A percentile compares a stretch with the other conserved stretches of the same genome.
phyloP scores from a whole-genome alignment of 2,113 vertebrate species.

The Axis porcinus region DNA sequence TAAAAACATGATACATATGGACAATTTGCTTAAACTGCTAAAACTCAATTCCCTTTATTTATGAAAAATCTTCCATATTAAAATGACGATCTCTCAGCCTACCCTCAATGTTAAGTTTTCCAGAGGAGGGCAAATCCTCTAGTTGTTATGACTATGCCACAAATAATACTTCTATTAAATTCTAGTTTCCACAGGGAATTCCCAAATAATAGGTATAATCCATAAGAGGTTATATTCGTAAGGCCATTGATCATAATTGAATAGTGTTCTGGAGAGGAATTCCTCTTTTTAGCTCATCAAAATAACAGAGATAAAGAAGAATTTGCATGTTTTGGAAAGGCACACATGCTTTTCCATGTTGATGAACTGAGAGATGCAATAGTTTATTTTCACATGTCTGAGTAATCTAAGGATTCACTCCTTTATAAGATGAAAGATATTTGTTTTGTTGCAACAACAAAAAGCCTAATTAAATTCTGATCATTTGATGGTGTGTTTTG shows the following conservation, averaged over 20 bases:
- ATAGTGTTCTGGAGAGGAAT: not conserved
- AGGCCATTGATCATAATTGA: not conserved
- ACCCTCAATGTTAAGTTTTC: not conserved
- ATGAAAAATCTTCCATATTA: slow-evolving; percentile 1
- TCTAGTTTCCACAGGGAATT: not conserved
- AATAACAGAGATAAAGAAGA: slow-evolving; percentile 21
- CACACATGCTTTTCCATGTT: not conserved
- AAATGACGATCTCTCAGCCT: not conserved
- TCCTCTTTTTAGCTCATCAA: not conserved
- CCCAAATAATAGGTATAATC: not conserved
- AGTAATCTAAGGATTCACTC: not conserved
- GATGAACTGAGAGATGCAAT: slow-evolving; percentile 10
- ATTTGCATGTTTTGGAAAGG: slow-evolving; percentile 16
- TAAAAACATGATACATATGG: not conserved
- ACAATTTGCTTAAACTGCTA: slow-evolving; percentile 10
- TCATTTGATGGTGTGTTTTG: not conserved
- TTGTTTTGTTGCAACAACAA: slow-evolving; percentile 15
- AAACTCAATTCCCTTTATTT: slow-evolving; percentile 18
- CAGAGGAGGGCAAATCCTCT: not conserved
- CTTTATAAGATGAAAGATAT: slow-evolving; percentile 36
- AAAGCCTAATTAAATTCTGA: slow-evolving; percentile 47
- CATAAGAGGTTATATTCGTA: not conserved
- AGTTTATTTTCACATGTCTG: not conserved
- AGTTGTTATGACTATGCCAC: not conserved
- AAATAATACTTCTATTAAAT: not conserved